Evolutionary conservation across 30 jellyfish, hydroid and myxozoan species (phyloP).

Genomic region (Hydractinia symbiolongicarpus): DNA sequence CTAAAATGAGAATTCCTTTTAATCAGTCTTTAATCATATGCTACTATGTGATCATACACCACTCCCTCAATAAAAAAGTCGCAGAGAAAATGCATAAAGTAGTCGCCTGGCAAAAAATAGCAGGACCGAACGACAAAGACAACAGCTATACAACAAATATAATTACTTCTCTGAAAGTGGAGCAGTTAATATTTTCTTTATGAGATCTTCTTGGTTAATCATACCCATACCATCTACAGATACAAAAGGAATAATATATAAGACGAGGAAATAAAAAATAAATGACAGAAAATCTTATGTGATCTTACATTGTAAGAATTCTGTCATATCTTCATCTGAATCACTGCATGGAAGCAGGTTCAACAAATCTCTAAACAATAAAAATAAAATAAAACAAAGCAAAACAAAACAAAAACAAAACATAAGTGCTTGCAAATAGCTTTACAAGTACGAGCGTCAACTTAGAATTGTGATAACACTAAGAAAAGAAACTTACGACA

Average conservation of each 20-base stretch:
- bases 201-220: slow-evolving; percentile 22
- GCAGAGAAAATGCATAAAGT: too few relatives aligned
- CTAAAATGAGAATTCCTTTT: too few relatives aligned
- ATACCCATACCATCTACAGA: slow-evolving; percentile 23
- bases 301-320: not conserved
- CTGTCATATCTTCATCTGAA: slow-evolving; percentile 8
- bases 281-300: not conserved
- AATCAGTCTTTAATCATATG: too few relatives aligned
- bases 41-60: too few relatives aligned
- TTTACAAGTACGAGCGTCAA: too few relatives aligned
- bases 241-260: not conserved
- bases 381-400: not conserved
- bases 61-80: too few relatives aligned
- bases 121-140: too few relatives aligned
- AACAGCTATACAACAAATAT: not conserved
- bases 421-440: too few relatives aligned
- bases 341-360: slow-evolving; percentile 6
- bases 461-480: too few relatives aligned
- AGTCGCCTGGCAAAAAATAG: too few relatives aligned
- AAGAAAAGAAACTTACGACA: too few relatives aligned
- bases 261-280: not conserved
- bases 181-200: not conserved
- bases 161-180: not conserved
- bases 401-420: not conserved
- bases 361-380: not conserved